These are phyloP conservation scores for Odontesthes bonariensis DNA, from an alignment of 2,113 vertebrate genomes.

Conservation along the genomic window DNA sequence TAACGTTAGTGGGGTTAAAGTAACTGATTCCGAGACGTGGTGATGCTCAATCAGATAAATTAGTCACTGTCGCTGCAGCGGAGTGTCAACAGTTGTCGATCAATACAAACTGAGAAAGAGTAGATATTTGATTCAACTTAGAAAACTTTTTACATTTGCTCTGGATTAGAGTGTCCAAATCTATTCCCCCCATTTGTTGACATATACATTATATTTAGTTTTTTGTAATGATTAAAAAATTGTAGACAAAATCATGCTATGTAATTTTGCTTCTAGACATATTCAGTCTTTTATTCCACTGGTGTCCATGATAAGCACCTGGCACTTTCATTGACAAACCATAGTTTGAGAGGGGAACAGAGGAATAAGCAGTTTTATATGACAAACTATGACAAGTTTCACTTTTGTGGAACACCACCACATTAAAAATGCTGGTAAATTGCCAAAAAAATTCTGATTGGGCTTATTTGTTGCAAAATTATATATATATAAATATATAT, in stretches of 20 bases:
- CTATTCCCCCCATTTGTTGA: too few species aligned
- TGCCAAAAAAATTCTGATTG: neutral
- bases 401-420: neutral
- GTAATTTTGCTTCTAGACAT: neutral
- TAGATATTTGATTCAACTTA: too few species aligned
- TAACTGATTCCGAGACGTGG: constrained; percentile 39
- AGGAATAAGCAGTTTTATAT: neutral
- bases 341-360: neutral
- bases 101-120: constrained; percentile 14
- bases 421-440: neutral
- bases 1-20: constrained; percentile 33
- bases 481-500: too few species aligned
- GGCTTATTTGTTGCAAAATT: neutral
- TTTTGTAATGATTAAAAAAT: too few species aligned
- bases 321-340: neutral
- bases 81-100: constrained; percentile 28
- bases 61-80: constrained; percentile 34
- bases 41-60: constrained; percentile 45
- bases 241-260: too few species aligned
- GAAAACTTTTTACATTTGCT: too few species aligned
- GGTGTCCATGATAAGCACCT: neutral
- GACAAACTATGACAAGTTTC: neutral
- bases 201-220: too few species aligned
- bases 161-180: too few species aligned
- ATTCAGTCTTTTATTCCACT: neutral